Evolutionary conservation across 1,140 invertebrate species (phyloP), one percentile per base, ranked within the genome.

Genomic region (Sitophilus oryzae): DNA sequence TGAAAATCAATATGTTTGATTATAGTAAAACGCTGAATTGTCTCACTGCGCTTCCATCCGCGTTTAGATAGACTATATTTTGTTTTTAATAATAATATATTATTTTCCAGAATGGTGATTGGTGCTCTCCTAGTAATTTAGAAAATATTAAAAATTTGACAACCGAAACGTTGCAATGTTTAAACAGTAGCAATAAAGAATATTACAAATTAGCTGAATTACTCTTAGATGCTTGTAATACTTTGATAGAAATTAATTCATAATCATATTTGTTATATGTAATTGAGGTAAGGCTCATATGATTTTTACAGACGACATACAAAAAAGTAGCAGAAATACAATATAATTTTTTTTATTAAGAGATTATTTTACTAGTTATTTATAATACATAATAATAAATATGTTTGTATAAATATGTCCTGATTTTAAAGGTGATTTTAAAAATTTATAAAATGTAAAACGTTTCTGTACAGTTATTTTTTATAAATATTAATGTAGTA

Each of bases 161-260:
- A 4, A 64, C 49, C 10, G 58, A 64, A 37, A 54, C 62, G 37
- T 19, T 68, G 22, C 40, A 44, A 10, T 70, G 61, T 56, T 53
- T 71, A 40, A 47, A 56, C 6, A 62, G 66, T 41, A 40, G 59
- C 15, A 52, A 70, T 14, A 21, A 44, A 19, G 65, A 69, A 42
- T 22, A 30, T 6, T 48, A 62, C 38, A 66, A 61, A 50, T 40
- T 69, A n/a, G 66, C 64, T 2, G 52, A 40, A 35, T 52, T 66
- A 30, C 57, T 71, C 49, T 52, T 68, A 38, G 66, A 71, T 30
- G 62, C 66, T 8, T 71, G 69, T 45, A 43, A 41, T 18, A 66
- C 65, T 6, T 58, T 71, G 45, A 44, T 62, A 49, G 46, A 50
- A n/a, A 50, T 59, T 20, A 47, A 58, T 19, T 23, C 23, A 52